phyloP scores from a whole-genome alignment of 1,140 invertebrate genomes.

The Trialeurodes vaporariorum region DNA sequence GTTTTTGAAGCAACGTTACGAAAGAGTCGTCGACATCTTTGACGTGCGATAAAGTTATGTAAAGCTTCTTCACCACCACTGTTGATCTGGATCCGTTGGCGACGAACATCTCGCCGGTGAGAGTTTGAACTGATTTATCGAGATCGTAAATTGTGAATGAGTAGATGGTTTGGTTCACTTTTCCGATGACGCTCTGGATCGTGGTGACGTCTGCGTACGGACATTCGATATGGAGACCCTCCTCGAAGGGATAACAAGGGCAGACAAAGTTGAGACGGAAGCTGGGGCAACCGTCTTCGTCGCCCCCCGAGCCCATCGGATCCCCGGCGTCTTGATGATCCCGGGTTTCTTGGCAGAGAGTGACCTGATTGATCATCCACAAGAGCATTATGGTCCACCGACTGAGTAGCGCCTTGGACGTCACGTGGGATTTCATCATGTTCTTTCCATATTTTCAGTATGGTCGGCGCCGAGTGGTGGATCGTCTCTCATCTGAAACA shows the following conservation, averaged over 20 bases:
- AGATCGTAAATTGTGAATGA: conserved; percentile 78
- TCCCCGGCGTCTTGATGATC: too few species aligned
- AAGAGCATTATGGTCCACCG: conserved; percentile 5
- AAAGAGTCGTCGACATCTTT: conserved; percentile 13
- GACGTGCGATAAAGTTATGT: conserved; percentile 17
- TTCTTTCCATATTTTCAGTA: not conserved
- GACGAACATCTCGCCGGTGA: conserved; percentile 53
- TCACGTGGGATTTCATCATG: not conserved
- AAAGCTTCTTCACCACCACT: conserved; percentile 11
- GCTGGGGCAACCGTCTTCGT: conserved; percentile 46
- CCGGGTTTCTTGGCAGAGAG: not conserved
- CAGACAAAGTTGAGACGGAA: conserved; percentile 61
- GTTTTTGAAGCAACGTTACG: conserved; percentile 45
- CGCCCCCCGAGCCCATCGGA: not conserved
- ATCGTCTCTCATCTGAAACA: not conserved
- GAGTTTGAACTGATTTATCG: conserved; percentile 55
- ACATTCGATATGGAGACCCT: conserved; percentile 80
- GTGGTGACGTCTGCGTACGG: conserved; percentile 55
- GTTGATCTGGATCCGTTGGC: conserved; percentile 59
- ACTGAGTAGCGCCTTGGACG: not conserved
- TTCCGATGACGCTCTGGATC: conserved; percentile 39
- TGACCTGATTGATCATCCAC: not conserved
- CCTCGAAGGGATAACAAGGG: conserved; percentile 82
- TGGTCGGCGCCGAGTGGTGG: not conserved
- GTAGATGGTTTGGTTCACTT: conserved; percentile 47